Evolutionary conservation across 2,888 invertebrate species (phyloP), one percentile per base, ranked within the genome.

Genomic region (Gymnoscelis rufifasciata): DNA sequence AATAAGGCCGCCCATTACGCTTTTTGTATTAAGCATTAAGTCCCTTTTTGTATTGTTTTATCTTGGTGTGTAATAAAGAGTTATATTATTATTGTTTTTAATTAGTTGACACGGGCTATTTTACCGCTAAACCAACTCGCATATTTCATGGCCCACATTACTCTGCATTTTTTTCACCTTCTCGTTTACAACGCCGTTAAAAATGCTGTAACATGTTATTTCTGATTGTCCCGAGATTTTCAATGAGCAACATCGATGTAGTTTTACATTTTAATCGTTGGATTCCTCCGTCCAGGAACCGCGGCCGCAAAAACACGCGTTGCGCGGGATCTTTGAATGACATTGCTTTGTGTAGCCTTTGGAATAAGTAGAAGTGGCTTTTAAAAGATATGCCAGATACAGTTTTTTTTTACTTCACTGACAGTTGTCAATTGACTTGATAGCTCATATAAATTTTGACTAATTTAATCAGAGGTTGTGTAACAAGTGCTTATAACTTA

Each of bases 251-350:
- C 78, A 75, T 71, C 66, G 61, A 55, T 56, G 52, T 52, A 64
- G 76, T 84, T 84, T 19, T 75, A 73, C 81, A 86, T 83, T 86
- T 82, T 83, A 86, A 56, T 60, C 60, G 79, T 82, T 61, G 66
- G 74, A 83, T 84, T 68, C 81, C 71, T 64, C 53, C 38, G 60
- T 84, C 80, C 86, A 88, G 87, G 86, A 88, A 88, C 83, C 74
- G 65, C 60, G 54, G 2, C 62, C 64, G 72, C 73, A 83, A 83
- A 78, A 69, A 62, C 68, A 68, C 62, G 61, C 62, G 66, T 60
- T 66, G 68, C 69, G 66, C 69, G 74, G 74, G 63, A 81, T 78
- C 78, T 77, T 69, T 83, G 79, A 82, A 82, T 80, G 78, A 66
- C 69, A 74, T 75, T 68, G 72, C 71, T 66, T 64, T 70, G 66